Evolutionary conservation across 2,113 vertebrate genomes (phyloP).

Genomic region (Halichoerus grypus): DNA sequence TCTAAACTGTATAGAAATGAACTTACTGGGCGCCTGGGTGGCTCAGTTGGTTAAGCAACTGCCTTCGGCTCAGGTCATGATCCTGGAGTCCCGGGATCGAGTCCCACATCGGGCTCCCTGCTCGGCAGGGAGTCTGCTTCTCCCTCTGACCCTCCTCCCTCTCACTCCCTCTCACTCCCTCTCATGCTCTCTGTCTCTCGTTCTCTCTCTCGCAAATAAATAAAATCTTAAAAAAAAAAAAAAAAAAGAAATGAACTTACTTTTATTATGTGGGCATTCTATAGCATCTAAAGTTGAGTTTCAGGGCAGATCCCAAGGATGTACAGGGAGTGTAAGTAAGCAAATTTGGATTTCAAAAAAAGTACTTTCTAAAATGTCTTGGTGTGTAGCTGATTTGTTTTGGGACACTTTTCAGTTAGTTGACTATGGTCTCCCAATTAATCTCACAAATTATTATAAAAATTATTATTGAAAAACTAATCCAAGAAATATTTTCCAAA

Average conservation of each 20-base stretch:
- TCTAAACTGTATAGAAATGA: not conserved
- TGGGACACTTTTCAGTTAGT: not conserved
- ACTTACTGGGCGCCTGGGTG: no score
- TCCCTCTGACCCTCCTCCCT: no score
- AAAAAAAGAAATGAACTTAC: not conserved
- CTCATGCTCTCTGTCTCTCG: no score
- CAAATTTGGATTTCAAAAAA: not conserved
- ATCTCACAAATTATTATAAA: not conserved
- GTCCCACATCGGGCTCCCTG: no score
- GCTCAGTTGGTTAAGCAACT: no score
- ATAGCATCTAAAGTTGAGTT: not conserved
- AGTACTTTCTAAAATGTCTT: constrained; percentile 10
- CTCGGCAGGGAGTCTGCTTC: no score
- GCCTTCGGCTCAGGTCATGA: no score
- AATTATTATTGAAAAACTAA: constrained; percentile 16
- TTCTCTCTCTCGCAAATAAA: no score
- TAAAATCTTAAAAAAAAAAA: no score
- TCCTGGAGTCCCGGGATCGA: no score
- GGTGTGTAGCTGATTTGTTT: not conserved
- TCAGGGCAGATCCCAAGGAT: not conserved
- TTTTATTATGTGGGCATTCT: not conserved
- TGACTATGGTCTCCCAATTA: not conserved
- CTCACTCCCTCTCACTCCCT: no score
- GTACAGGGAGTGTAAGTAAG: not conserved
- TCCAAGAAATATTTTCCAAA: not conserved